Percentiles rank a stretch among this genome's conserved stretches.
Conservation (phyloP, 2,113 vertebrate genomes). For the Dissostichus mawsoni region DNA sequence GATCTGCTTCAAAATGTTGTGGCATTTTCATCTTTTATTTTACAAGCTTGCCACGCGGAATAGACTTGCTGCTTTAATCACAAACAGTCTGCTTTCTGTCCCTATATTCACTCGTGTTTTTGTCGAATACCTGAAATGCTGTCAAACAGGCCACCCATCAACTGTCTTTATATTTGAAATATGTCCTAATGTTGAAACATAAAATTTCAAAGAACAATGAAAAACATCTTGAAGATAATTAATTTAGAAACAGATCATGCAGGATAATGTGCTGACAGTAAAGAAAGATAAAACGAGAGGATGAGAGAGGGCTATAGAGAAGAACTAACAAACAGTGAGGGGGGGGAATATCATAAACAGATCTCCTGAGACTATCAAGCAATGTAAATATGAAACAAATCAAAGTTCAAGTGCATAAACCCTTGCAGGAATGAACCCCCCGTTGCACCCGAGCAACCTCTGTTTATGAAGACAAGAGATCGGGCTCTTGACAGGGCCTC, state of each 20-base stretch:
- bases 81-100: slow-evolving; percentile 59
- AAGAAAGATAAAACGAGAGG: slow-evolving; percentile 40
- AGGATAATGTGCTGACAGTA: slow-evolving; percentile 16
- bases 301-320: neutral
- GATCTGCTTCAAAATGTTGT: slow-evolving; percentile 56
- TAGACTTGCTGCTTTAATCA: slow-evolving; percentile 45
- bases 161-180: slow-evolving; percentile 9
- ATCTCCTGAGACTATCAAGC: slow-evolving; percentile 66
- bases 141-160: slow-evolving; percentile 38
- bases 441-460: slow-evolving; percentile 49
- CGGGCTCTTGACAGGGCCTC: slow-evolving; percentile 33
- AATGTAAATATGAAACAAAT: slow-evolving; percentile 79
- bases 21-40: slow-evolving; percentile 30
- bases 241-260: slow-evolving; percentile 21
- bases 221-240: neutral
- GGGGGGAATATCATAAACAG: slow-evolving; percentile 68
- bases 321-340: slow-evolving; percentile 66
- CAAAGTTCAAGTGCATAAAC: slow-evolving; percentile 73
- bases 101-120: slow-evolving; percentile 34
- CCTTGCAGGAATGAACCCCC: slow-evolving; percentile 46
- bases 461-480: slow-evolving; percentile 61
- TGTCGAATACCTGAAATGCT: slow-evolving; percentile 34
- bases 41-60: slow-evolving; percentile 52
- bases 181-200: neutral
- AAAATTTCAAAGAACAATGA: neutral